Evolutionary conservation across 2,888 invertebrate genomes (phyloP).

Genomic region (Pristionchus fissidentatus): DNA sequence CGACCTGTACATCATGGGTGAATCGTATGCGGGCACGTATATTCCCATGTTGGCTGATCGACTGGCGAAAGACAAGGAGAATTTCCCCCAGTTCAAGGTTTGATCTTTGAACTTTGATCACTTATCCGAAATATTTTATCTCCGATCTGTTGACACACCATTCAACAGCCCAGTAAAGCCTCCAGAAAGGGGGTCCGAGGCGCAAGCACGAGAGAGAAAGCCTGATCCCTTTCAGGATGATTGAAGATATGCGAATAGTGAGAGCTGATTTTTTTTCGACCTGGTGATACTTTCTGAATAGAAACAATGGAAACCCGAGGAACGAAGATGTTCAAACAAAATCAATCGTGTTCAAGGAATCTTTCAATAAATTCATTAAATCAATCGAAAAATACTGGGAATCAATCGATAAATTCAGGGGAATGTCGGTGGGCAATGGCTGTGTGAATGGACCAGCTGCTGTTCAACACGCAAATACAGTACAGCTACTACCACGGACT

Average conservation of each 20-base stretch:
- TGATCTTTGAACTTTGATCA: not conserved
- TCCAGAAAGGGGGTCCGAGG: too few species aligned
- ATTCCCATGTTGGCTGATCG: slow-evolving; percentile 75
- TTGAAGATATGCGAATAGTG: too few species aligned
- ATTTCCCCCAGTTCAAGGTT: slow-evolving; percentile 65
- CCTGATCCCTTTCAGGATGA: too few species aligned
- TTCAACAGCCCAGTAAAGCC: too few species aligned
- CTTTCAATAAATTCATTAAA: too few species aligned
- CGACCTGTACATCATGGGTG: slow-evolving; percentile 78
- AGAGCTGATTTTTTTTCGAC: too few species aligned
- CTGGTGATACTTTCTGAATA: too few species aligned
- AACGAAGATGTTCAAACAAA: too few species aligned
- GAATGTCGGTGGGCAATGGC: slow-evolving; percentile 78
- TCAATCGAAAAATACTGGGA: not conserved
- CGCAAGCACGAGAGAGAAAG: not conserved
- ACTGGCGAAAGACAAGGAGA: slow-evolving; percentile 53
- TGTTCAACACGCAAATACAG: slow-evolving; percentile 61
- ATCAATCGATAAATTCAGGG: slow-evolving; percentile 70
- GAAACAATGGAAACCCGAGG: too few species aligned
- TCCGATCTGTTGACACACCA: not conserved
- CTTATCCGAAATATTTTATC: not conserved
- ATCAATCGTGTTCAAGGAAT: too few species aligned
- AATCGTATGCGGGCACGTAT: slow-evolving; percentile 79
- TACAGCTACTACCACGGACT: slow-evolving; percentile 68
- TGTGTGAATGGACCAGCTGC: slow-evolving; percentile 73